phyloP scores from a whole-genome alignment of 1,140 invertebrate species.

The Drosophila willistoni region DNA sequence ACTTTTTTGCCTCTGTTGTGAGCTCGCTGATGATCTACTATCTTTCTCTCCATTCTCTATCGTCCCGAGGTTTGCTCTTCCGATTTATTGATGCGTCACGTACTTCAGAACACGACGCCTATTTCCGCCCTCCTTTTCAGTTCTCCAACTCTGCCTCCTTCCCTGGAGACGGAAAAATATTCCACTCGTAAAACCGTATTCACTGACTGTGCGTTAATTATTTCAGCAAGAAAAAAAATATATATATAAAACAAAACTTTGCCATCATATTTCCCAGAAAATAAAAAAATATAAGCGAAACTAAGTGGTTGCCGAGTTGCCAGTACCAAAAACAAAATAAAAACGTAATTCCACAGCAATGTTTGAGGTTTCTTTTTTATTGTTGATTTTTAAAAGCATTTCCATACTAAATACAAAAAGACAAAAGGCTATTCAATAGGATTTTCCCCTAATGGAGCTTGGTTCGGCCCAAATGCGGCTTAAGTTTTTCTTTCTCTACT shows the following conservation, averaged over 20 bases:
- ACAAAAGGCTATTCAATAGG: conserved; percentile 63
- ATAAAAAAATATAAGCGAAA: conserved; percentile 32
- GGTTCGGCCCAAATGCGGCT: conserved; percentile 74
- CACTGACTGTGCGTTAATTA: conserved; percentile 54
- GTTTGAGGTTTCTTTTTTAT: conserved; percentile 40
- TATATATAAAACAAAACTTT: conserved; percentile 41
- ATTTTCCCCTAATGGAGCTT: conserved; percentile 39
- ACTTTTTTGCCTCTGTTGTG: conserved; percentile 20
- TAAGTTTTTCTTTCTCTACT: conserved; percentile 27
- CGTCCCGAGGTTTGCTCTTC: conserved; percentile 16
- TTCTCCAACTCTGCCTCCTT: not conserved
- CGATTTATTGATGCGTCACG: conserved; percentile 57
- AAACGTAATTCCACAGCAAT: conserved; percentile 30
- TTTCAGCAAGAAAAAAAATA: conserved; percentile 50
- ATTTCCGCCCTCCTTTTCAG: not conserved
- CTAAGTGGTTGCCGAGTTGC: conserved; percentile 47
- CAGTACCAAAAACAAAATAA: conserved; percentile 44
- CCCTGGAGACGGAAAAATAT: not conserved
- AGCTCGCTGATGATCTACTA: conserved; percentile 52
- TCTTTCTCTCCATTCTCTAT: conserved; percentile 40
- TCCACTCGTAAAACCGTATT: conserved; percentile 4
- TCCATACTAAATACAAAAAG: conserved; percentile 62
- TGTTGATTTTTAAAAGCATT: conserved; percentile 73
- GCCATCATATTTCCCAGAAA: conserved; percentile 46
- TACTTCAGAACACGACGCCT: conserved; percentile 31